phyloP scores from a whole-genome alignment of 2,113 vertebrate species.

The Furnarius figulus region DNA sequence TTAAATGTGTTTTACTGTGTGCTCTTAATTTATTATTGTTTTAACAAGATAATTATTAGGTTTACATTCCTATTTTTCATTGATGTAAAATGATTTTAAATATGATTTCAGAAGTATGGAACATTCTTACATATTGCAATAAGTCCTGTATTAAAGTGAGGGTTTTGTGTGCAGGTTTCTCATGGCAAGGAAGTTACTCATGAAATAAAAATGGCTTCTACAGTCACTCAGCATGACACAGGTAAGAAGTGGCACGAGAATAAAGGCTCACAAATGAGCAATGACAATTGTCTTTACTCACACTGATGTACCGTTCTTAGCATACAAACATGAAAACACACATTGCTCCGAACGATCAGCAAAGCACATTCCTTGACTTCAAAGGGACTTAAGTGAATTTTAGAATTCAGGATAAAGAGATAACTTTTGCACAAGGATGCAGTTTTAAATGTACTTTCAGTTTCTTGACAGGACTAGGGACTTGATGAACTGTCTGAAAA shows the following conservation, averaged over 20 bases:
- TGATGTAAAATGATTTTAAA: not conserved
- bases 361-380: not conserved
- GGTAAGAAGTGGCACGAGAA: slow-evolving; percentile 60
- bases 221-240: slow-evolving; percentile 64
- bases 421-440: not conserved
- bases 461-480: not conserved
- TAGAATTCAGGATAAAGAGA: not conserved
- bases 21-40: not conserved
- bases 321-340: not conserved
- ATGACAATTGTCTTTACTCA: not conserved
- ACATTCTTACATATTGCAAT: not conserved
- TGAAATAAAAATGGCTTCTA: slow-evolving; percentile 63
- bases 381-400: not conserved
- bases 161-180: slow-evolving; percentile 68
- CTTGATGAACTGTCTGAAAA: not conserved
- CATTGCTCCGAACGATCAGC: not conserved
- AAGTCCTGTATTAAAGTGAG: slow-evolving; percentile 30
- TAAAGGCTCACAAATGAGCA: not conserved
- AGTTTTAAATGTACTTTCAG: not conserved
- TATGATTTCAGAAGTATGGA: not conserved
- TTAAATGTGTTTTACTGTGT: not conserved
- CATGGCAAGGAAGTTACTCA: slow-evolving; percentile 52
- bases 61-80: not conserved
- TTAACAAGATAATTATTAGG: not conserved
- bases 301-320: not conserved